Evolutionary conservation across 1,140 invertebrate genomes (phyloP).

Genomic region (Heliconius hewitsoni): DNA sequence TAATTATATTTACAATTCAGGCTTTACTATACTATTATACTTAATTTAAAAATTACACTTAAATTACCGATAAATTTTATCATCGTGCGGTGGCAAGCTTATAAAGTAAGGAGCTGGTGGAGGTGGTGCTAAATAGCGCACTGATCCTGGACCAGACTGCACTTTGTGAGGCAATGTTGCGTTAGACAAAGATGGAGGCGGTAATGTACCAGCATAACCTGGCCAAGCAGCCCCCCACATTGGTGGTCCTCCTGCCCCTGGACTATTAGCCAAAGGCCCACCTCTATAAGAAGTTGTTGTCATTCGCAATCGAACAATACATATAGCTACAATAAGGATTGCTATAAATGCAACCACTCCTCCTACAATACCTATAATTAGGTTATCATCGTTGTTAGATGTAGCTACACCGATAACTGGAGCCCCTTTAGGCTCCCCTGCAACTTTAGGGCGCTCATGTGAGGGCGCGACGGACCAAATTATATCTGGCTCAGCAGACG

Average conservation of each 20-base stretch:
- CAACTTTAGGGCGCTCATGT: conserved; percentile 79
- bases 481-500: conserved; percentile 89
- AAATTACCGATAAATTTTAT: conserved; percentile 80
- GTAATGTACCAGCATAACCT: conserved; percentile 80
- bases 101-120: conserved; percentile 80
- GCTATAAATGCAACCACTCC: conserved; percentile 95
- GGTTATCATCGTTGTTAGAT: conserved; percentile 91
- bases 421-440: conserved; percentile 82
- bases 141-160: conserved; percentile 81
- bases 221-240: conserved; percentile 80
- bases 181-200: conserved; percentile 78
- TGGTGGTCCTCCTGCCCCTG: conserved; percentile 74
- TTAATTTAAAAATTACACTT: conserved; percentile 10
- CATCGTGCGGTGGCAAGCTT: conserved; percentile 78
- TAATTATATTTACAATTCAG: conserved; percentile 40
- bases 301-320: conserved; percentile 89
- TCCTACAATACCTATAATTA: conserved; percentile 95
- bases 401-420: conserved; percentile 82
- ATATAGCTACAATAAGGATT: conserved; percentile 93
- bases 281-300: conserved; percentile 85
- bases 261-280: conserved; percentile 83
- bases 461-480: conserved; percentile 91
- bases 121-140: conserved; percentile 75
- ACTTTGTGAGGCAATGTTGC: conserved; percentile 85
- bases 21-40: conserved; percentile 18